Base-by-base conservation (phyloP, 2,888 invertebrate genomes). In the Stenodera caucasica region DNA sequence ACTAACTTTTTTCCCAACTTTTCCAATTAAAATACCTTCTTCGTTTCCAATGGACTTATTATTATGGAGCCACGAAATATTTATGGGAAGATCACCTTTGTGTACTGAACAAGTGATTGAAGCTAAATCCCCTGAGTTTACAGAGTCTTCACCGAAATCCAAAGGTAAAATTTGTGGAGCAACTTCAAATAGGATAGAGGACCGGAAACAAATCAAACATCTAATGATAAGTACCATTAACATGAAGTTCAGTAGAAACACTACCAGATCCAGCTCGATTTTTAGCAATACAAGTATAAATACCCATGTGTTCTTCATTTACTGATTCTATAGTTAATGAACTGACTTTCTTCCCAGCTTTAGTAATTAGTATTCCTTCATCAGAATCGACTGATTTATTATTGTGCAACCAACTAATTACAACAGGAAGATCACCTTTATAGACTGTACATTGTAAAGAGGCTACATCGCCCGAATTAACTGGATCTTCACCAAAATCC, bases 71-170 rank as follows among this genome's bases (percentile, higher is more conserved):
- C 91, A 91, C 30, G 83, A 82, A 53, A 91, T 86, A 58, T 84
- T 83, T 75, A 91, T 82, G 4, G 91, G 91, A 59, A 85, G 82
- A 80, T 91, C 91, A 64, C 91, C 90, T 79, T 88, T 88, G 63
- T 85, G 85, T 51, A 87, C 84, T 65, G 87, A 85, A 77, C 90
- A 90, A 55, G 84, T 85, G 76, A 87, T 83, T 75, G 52, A 67
- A 55, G 60, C 37, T 18, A 63, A 63, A 40, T 64, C 89, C 61
- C 88, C 89, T 65, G 86, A 87, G 78, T 87, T 88, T 29, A 87
- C 83, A 29, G 88, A 84, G 72, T 87, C 87, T 73, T 81, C 72
- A 79, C 78, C 68, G 81, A 85, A 71, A 77, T 74, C 72, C 57
- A 79, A 78, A 6, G 76, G 77, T 26, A 72, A 66, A 37, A 80